phyloP scores from a whole-genome alignment of 2,888 invertebrate genomes.

The Meandrusa payeni region DNA sequence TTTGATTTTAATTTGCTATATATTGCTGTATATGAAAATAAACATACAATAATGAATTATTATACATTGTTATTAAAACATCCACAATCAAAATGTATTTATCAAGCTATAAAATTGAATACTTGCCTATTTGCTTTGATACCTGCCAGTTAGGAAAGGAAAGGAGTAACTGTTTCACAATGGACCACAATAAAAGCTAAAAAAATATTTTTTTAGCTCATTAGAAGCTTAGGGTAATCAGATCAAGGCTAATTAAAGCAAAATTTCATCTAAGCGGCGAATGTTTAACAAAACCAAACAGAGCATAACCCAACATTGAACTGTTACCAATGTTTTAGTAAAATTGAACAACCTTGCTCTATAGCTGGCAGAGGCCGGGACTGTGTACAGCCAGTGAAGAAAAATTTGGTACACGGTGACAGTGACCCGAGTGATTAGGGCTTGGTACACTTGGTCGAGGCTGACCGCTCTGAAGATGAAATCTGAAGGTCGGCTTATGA shows the following conservation, averaged over 20 bases:
- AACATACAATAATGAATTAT: too few relatives aligned
- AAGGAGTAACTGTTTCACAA: too few relatives aligned
- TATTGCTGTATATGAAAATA: too few relatives aligned
- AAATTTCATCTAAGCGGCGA: conserved; percentile 12
- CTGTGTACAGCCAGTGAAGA: background rate
- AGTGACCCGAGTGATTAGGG: conserved; percentile 31
- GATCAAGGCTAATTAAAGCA: conserved; percentile 15
- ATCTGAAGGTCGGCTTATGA: conserved; percentile 30
- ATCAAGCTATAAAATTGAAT: too few relatives aligned
- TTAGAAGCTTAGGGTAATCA: background rate
- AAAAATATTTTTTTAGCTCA: conserved; percentile 1
- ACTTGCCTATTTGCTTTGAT: too few relatives aligned
- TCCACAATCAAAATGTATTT: too few relatives aligned
- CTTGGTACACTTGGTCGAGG: conserved; percentile 29
- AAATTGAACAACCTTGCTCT: background rate
- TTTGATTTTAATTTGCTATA: too few relatives aligned
- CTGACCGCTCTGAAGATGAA: conserved; percentile 28
- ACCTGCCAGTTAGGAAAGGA: too few relatives aligned
- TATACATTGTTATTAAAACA: too few relatives aligned
- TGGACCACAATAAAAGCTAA: too few relatives aligned
- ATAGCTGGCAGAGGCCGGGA: background rate
- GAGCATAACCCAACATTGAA: conserved; percentile 7
- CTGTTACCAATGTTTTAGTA: conserved; percentile 17
- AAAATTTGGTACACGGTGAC: conserved; percentile 28
- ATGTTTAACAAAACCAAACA: conserved; percentile 10